Evolutionary conservation across 2,113 vertebrate species (phyloP).

Genomic region (Malurus melanocephalus): DNA sequence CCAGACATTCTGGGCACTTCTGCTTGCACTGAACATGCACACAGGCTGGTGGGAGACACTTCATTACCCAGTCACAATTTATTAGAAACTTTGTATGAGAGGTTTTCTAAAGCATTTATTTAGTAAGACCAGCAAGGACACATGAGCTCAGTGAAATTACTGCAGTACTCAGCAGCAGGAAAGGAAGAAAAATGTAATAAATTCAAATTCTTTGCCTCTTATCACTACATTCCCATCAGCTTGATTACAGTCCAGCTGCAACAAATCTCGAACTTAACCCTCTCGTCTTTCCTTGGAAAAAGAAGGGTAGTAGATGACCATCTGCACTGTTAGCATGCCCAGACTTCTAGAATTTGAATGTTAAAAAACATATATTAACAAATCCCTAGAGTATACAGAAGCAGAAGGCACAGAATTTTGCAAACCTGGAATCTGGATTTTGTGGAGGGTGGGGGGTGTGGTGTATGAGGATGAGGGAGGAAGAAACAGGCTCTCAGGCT

Average conservation of each 20-base stretch:
- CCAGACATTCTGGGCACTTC: neutral
- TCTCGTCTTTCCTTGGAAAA: slow-evolving; percentile 13
- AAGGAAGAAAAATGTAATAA: slow-evolving; percentile 46
- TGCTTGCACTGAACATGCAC: neutral
- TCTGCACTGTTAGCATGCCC: neutral
- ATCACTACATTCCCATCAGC: slow-evolving; percentile 64
- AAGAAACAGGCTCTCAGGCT: neutral
- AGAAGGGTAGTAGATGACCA: neutral
- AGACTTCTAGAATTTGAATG: neutral
- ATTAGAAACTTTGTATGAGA: neutral
- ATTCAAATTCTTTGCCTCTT: slow-evolving; percentile 60
- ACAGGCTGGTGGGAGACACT: neutral
- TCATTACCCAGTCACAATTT: neutral
- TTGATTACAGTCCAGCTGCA: slow-evolving; percentile 57
- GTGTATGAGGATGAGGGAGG: neutral
- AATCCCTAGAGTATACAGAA: neutral
- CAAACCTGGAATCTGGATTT: neutral
- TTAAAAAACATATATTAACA: neutral
- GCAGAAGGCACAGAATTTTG: neutral
- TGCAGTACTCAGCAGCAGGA: slow-evolving; percentile 39
- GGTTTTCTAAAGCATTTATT: neutral
- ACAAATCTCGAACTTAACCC: slow-evolving; percentile 55
- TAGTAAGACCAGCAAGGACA: neutral
- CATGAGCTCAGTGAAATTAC: slow-evolving; percentile 32
- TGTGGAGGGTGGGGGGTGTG: neutral